Conservation (phyloP, 2,113 vertebrate species). For the Emydura subglobosa region DNA sequence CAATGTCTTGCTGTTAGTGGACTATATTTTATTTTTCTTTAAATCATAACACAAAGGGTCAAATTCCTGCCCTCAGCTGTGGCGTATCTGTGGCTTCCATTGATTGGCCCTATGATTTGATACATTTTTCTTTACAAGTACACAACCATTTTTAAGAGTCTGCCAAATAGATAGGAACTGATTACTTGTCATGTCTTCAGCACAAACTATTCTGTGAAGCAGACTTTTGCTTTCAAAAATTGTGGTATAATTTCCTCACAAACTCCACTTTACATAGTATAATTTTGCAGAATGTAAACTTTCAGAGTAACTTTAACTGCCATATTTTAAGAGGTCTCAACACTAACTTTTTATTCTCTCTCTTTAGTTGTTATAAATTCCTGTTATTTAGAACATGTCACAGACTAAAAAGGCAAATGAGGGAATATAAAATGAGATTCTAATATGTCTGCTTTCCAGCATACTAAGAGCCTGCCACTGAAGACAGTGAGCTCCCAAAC, state of each 20-base stretch:
- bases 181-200: constrained; percentile 8
- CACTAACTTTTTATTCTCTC: neutral
- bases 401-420: neutral
- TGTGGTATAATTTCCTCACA: constrained; percentile 12
- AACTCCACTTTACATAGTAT: neutral
- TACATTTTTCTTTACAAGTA: constrained; percentile 10
- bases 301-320: neutral
- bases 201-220: neutral
- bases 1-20: neutral
- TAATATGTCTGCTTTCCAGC: neutral
- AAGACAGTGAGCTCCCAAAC: neutral
- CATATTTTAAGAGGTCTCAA: neutral
- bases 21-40: neutral
- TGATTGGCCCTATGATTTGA: constrained; percentile 13
- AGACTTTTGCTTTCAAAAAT: constrained; percentile 23
- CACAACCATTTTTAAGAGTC: neutral
- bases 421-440: neutral
- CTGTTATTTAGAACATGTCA: neutral
- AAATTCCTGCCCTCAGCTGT: neutral
- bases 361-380: constrained; percentile 10
- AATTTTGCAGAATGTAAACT: neutral
- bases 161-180: neutral
- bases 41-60: neutral
- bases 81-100: neutral
- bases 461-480: neutral